Conservation (phyloP, 2,797 vertebrate species). For the Neosilurus mollespiculum region DNA sequence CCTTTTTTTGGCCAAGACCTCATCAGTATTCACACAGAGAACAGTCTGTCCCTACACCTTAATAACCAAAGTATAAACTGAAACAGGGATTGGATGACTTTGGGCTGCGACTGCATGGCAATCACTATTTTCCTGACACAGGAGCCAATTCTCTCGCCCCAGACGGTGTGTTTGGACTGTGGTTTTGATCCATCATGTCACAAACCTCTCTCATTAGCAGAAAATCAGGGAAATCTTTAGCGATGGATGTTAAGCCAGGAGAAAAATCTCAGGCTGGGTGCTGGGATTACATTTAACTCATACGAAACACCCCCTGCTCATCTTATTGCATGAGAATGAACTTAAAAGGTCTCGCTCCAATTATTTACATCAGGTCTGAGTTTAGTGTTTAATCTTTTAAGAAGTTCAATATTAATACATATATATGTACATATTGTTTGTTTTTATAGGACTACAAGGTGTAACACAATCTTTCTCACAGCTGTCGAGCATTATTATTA, state of each 20-base stretch:
- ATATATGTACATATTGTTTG: slow-evolving; percentile 4
- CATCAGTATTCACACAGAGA: slow-evolving; percentile 27
- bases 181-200: slow-evolving; percentile 38
- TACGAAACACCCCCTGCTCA: background rate
- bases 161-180: slow-evolving; percentile 28
- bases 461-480: slow-evolving; percentile 11
- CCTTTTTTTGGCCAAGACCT: background rate
- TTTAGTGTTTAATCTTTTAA: background rate
- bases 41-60: slow-evolving; percentile 27
- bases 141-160: slow-evolving; percentile 27
- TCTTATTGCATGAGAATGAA: slow-evolving; percentile 18
- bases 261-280: background rate
- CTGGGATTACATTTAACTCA: slow-evolving; percentile 21
- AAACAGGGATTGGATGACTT: slow-evolving; percentile 34
- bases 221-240: slow-evolving; percentile 24
- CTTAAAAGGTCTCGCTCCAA: background rate
- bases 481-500: slow-evolving; percentile 17
- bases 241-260: background rate
- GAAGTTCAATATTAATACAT: background rate
- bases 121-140: slow-evolving; percentile 31
- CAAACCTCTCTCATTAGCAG: slow-evolving; percentile 24
- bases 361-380: background rate
- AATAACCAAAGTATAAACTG: slow-evolving; percentile 42
- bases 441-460: background rate
- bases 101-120: slow-evolving; percentile 18